Evolutionary conservation across 2,888 invertebrate genomes (phyloP).

Genomic region (Macrostomum cliftonense): DNA sequence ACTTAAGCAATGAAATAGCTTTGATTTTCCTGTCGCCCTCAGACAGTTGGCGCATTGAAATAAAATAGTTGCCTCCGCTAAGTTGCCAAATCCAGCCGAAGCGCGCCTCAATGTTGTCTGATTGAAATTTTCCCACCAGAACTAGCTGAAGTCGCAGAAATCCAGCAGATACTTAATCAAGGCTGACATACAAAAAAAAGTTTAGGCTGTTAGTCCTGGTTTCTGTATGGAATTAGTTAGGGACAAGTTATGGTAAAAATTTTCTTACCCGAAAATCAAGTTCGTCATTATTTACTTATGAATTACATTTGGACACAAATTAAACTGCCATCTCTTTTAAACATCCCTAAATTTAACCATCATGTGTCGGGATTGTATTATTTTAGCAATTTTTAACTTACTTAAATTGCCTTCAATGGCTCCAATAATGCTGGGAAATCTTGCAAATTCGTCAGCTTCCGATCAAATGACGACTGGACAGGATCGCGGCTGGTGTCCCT

Average conservation of each 20-base stretch:
- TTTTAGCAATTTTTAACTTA: too few relatives aligned
- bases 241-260: too few relatives aligned
- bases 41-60: slow-evolving; percentile 3
- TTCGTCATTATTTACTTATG: too few relatives aligned
- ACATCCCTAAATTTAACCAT: too few relatives aligned
- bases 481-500: slow-evolving; percentile 2
- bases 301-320: too few relatives aligned
- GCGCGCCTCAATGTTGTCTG: slow-evolving; percentile 5
- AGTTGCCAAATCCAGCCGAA: slow-evolving; percentile 5
- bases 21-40: slow-evolving; percentile 8
- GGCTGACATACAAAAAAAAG: neutral
- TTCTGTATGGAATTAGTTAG: too few relatives aligned
- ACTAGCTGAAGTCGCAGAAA: neutral
- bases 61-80: neutral
- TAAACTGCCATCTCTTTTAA: too few relatives aligned
- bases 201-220: too few relatives aligned
- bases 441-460: slow-evolving; percentile 1
- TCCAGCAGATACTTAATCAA: neutral
- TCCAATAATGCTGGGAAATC: neutral
- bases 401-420: too few relatives aligned
- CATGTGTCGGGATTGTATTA: too few relatives aligned
- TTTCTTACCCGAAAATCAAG: too few relatives aligned
- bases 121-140: neutral
- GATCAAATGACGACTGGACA: neutral
- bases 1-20: slow-evolving; percentile 5